Evolutionary conservation across 1,140 invertebrate species (phyloP).

Genomic region (Neodiprion lecontei): DNA sequence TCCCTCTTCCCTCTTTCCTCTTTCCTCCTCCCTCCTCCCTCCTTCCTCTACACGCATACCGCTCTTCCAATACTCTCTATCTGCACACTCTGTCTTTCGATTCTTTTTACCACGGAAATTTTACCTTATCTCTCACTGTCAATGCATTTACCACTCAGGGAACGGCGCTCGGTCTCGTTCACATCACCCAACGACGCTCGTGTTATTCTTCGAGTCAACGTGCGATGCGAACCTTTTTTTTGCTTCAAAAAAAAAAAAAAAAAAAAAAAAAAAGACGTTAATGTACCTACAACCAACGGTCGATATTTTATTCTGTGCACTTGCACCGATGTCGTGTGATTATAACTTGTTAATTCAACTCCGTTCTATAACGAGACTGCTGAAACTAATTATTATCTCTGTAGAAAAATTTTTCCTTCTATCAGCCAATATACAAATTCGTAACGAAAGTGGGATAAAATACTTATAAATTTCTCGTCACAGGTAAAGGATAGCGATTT

Average conservation of each 20-base stretch:
- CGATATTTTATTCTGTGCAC: too few relatives aligned
- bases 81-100: background rate
- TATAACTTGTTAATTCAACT: too few relatives aligned
- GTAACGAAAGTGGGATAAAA: too few relatives aligned
- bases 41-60: background rate
- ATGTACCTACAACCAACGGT: too few relatives aligned
- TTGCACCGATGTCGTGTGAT: too few relatives aligned
- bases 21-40: conserved; percentile 4
- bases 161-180: background rate
- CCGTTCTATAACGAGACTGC: too few relatives aligned
- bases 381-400: too few relatives aligned
- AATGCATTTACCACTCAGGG: conserved; percentile 7
- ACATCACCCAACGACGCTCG: background rate
- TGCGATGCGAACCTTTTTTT: background rate
- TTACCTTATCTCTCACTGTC: background rate
- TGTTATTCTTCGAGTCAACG: background rate
- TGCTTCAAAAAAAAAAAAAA: background rate
- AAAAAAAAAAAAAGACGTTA: too few relatives aligned
- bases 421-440: too few relatives aligned
- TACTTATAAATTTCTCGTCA: too few relatives aligned
- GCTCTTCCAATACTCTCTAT: background rate
- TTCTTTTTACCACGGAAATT: background rate
- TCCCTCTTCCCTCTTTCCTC: conserved; percentile 11
- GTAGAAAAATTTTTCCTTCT: too few relatives aligned
- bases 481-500: too few relatives aligned